phyloP scores from a whole-genome alignment of 2,113 vertebrate species.

The Blennius ocellaris region DNA sequence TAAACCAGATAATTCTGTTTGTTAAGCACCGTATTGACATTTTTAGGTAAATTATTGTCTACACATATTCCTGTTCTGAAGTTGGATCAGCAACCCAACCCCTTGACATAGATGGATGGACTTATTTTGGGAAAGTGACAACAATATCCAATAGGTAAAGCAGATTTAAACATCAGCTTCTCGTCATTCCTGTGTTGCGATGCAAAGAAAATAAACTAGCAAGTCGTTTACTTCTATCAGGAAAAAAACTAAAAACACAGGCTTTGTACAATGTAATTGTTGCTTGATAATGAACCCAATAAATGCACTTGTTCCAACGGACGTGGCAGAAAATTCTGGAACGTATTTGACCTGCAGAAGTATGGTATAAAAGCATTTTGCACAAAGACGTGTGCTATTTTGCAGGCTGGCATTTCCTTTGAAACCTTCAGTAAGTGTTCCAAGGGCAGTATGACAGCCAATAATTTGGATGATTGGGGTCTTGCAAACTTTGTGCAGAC shows the following conservation, averaged over 20 bases:
- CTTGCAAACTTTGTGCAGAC: conserved; percentile 15
- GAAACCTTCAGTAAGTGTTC: conserved; percentile 30
- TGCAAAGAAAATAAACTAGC: conserved; percentile 13
- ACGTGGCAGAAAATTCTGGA: conserved; percentile 47
- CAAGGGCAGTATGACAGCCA: conserved; percentile 35
- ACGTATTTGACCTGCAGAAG: conserved; percentile 35
- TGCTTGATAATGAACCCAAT: conserved; percentile 44
- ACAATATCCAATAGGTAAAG: no score
- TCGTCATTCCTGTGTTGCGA: no score
- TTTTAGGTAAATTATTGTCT: neutral
- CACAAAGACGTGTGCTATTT: conserved; percentile 46
- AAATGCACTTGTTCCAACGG: conserved; percentile 30
- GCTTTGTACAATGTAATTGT: conserved; percentile 40
- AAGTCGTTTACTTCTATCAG: conserved; percentile 43
- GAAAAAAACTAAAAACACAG: conserved; percentile 42
- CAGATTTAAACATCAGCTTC: no score
- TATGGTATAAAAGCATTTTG: conserved; percentile 29
- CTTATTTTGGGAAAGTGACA: no score
- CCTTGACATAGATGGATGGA: no score
- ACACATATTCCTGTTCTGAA: no score
- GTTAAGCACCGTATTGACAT: neutral
- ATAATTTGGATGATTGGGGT: conserved; percentile 47
- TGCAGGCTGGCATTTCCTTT: conserved; percentile 41
- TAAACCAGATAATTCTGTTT: neutral
- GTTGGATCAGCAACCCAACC: no score